Conservation (phyloP, 2,797 vertebrate genomes). For the Hypotaenidia okinawae region DNA sequence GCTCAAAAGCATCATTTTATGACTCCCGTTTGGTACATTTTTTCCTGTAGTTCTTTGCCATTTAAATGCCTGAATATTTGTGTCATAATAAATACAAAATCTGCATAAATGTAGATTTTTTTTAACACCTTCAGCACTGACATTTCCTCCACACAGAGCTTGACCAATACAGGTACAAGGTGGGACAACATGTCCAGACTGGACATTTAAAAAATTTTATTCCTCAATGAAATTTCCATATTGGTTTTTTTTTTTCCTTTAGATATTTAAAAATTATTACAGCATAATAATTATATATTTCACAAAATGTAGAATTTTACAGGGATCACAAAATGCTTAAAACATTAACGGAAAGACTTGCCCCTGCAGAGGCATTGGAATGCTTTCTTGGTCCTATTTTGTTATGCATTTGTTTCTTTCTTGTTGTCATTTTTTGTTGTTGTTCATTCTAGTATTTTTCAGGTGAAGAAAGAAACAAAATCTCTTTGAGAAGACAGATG, state of each 20-base stretch:
- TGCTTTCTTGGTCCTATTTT: slow-evolving; percentile 50
- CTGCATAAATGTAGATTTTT: neutral
- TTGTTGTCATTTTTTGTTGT: slow-evolving; percentile 21
- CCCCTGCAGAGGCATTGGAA: slow-evolving; percentile 23
- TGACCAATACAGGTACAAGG: neutral
- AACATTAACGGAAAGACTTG: slow-evolving; percentile 63
- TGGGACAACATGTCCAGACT: neutral
- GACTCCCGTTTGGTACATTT: neutral
- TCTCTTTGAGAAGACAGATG: slow-evolving; percentile 45
- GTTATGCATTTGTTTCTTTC: slow-evolving; percentile 41
- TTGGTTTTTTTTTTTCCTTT: neutral
- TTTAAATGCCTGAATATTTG: neutral
- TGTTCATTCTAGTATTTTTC: slow-evolving; percentile 51
- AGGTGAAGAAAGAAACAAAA: slow-evolving; percentile 43
- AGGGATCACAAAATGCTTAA: slow-evolving; percentile 46
- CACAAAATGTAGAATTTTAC: slow-evolving; percentile 61
- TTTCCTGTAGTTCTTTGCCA: neutral
- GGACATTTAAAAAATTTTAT: slow-evolving; percentile 14
- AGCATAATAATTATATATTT: slow-evolving; percentile 63
- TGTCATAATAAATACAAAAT: neutral
- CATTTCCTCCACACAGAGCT: neutral
- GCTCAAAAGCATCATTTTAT: neutral
- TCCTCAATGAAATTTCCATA: slow-evolving; percentile 44
- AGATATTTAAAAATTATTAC: slow-evolving; percentile 34
- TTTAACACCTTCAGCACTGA: neutral